Evolutionary conservation across 2,113 vertebrate species (phyloP).

Genomic region (Scomber scombrus): DNA sequence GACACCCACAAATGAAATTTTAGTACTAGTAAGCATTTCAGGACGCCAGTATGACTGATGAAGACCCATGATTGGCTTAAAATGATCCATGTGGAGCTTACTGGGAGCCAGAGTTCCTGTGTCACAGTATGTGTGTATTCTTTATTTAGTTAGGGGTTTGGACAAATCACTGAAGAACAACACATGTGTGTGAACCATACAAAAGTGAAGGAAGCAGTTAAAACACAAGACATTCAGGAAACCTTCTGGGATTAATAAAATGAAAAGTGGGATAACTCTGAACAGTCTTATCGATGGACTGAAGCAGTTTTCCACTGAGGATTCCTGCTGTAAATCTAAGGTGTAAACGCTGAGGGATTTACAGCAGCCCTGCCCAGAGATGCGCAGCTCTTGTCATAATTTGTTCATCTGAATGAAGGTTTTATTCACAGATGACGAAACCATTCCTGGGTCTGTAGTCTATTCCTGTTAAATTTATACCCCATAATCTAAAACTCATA

Average conservation of each 20-base stretch:
- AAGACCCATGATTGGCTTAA: neutral
- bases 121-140: too few species aligned
- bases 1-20: neutral
- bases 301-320: slow-evolving; percentile 27
- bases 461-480: slow-evolving; percentile 38
- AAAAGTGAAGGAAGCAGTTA: neutral
- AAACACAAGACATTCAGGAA: neutral
- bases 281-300: neutral
- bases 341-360: slow-evolving; percentile 51
- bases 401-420: slow-evolving; percentile 30
- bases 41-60: neutral
- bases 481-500: slow-evolving; percentile 42
- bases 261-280: slow-evolving; percentile 1
- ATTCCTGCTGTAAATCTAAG: slow-evolving; percentile 40
- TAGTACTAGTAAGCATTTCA: neutral
- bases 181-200: neutral
- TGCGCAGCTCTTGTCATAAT: slow-evolving; percentile 41
- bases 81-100: neutral
- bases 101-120: neutral
- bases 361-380: slow-evolving; percentile 18
- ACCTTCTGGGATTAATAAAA: slow-evolving; percentile 19
- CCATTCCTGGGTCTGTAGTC: slow-evolving; percentile 19
- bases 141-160: neutral
- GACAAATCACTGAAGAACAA: neutral
- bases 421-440: slow-evolving; percentile 56